Base-by-base conservation (phyloP, 1,140 invertebrate species). In the Trichonephila clavipes region DNA sequence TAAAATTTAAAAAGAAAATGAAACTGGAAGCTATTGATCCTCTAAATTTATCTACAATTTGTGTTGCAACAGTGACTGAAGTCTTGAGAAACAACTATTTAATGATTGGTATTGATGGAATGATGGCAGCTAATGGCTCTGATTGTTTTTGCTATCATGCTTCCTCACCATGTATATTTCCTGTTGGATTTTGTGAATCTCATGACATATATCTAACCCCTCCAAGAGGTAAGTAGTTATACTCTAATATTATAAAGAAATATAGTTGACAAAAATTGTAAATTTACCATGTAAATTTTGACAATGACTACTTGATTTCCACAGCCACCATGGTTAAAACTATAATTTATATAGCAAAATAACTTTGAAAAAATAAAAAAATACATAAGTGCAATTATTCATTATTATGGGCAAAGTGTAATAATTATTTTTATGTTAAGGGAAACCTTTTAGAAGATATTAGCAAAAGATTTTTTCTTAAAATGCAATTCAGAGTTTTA, bases 121-220 rank as follows among this genome's bases (percentile, higher is more conserved):
- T 98, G 95, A 97, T 97, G 61, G 98, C 98, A 95, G 97, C 97
- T 1, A 97, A 97, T 62, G 98, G 98, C 21, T 97, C 97, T 2
- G 98, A 99, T 96, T 99, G 98, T 98, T 99, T 99, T 95, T 99
- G 99, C 95, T 99, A 99, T 95, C 98, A 99, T 96, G 97, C 98
- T 83, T 97, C 97, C 94, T 99, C 98, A 8, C 98, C 98, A 0
- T 98, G 98, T 95, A 98, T 99, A 95, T 99, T 99, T 95, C 99
- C 99, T 18, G 97, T 98, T 24, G 99, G 99, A 5, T 99, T 99
- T 95, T 99, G 98, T 96, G 96, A 97, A 69, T 97, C 97, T 18
- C 97, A 99, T 95, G 97, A 97, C 85, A 97, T 99, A 81, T 96
- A 97, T 0, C 96, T 99, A 16, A 98, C 98, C 4, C 98, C 98